A percentile compares a stretch with the other conserved stretches of the same genome.
Conservation (phyloP, 2,113 vertebrate genomes). For the Hypanus sabinus region DNA sequence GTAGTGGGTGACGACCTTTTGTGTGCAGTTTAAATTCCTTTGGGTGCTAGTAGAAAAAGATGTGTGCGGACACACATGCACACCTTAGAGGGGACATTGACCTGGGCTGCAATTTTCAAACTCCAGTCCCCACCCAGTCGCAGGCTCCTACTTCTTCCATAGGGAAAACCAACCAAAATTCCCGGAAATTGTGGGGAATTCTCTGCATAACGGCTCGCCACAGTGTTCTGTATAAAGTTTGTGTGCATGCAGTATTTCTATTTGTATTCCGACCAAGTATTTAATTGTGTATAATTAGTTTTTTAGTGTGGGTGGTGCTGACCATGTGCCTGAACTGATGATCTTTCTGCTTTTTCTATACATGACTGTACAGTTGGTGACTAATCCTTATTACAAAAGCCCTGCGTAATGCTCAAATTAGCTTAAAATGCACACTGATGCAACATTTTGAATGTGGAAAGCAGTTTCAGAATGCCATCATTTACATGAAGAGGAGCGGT, state of each 20-base stretch:
- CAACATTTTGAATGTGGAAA: not conserved
- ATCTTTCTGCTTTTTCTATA: not conserved
- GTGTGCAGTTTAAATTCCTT: too few relatives aligned
- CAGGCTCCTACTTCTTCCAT: too few relatives aligned
- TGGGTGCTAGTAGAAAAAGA: too few relatives aligned
- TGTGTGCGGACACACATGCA: too few relatives aligned
- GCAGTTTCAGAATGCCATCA: not conserved
- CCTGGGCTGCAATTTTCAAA: too few relatives aligned
- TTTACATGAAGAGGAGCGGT: not conserved
- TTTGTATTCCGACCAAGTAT: not conserved
- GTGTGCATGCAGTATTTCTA: not conserved
- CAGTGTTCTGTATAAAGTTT: not conserved
- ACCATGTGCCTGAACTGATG: not conserved
- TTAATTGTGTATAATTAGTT: not conserved
- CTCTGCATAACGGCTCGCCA: too few relatives aligned
- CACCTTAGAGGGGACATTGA: too few relatives aligned
- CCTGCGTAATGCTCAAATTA: not conserved
- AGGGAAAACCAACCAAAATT: too few relatives aligned
- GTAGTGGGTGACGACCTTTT: too few relatives aligned
- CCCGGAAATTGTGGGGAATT: too few relatives aligned
- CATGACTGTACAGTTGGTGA: not conserved
- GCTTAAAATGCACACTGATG: not conserved
- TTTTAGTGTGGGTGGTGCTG: not conserved
- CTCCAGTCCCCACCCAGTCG: too few relatives aligned
- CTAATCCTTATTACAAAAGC: not conserved